phyloP scores from a whole-genome alignment of 2,888 invertebrate genomes.

The Norana najaformis region DNA sequence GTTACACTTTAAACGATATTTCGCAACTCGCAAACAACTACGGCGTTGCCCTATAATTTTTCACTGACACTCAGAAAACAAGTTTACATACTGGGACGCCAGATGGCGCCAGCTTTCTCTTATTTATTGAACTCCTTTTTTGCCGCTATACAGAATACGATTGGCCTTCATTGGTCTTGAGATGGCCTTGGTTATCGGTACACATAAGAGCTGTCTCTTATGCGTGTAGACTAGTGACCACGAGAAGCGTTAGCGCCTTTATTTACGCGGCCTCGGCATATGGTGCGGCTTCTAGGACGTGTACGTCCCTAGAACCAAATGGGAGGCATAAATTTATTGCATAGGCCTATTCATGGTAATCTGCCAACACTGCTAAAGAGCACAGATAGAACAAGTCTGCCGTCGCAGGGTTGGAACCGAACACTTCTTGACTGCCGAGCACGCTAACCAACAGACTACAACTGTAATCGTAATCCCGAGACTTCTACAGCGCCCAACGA shows the following conservation, averaged over 20 bases:
- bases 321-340: no score
- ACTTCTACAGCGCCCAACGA: no score
- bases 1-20: background rate
- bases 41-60: background rate
- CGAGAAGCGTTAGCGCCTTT: background rate
- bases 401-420: no score
- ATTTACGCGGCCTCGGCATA: background rate
- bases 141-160: background rate
- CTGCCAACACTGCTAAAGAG: no score
- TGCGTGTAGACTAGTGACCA: background rate
- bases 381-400: no score
- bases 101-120: background rate
- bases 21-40: background rate
- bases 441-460: no score
- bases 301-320: no score
- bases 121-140: constrained; percentile 10
- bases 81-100: background rate
- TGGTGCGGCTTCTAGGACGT: background rate
- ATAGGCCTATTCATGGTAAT: no score
- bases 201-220: background rate
- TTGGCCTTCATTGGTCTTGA: background rate
- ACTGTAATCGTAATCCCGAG: no score
- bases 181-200: background rate
- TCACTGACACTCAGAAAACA: background rate
- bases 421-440: no score